These are phyloP conservation scores for Trachelus troglodyta DNA, from an alignment of 2,888 invertebrate genomes.

Conservation along the genomic window DNA sequence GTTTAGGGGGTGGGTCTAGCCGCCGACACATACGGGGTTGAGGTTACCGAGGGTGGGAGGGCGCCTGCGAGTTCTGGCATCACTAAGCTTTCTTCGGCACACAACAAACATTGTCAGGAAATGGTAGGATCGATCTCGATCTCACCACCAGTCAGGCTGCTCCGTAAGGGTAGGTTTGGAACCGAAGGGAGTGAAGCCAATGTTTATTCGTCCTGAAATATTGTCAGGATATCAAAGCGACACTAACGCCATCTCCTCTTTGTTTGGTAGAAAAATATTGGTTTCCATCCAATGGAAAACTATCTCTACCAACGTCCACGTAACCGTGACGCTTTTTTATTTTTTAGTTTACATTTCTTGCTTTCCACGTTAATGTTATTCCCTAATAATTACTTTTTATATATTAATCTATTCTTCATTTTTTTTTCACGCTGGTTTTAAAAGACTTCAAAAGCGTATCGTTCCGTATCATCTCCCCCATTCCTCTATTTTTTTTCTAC, in stretches of 20 bases:
- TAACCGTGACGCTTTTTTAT: slow-evolving; percentile 2
- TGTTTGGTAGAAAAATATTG: slow-evolving; percentile 3
- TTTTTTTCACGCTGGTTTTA: background rate
- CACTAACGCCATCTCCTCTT: slow-evolving; percentile 9
- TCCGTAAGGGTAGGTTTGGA: background rate
- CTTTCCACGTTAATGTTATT: background rate
- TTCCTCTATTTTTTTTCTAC: slow-evolving; percentile 4
- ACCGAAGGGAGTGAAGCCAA: slow-evolving; percentile 7
- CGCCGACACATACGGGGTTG: background rate
- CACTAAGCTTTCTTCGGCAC: slow-evolving; percentile 28
- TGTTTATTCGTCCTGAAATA: slow-evolving; percentile 32
- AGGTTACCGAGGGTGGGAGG: background rate
- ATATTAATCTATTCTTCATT: background rate
- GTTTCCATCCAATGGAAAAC: background rate
- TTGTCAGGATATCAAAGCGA: slow-evolving; percentile 17
- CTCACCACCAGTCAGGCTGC: background rate
- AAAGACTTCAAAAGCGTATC: background rate
- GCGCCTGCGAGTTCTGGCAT: slow-evolving; percentile 27
- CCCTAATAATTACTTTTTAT: background rate
- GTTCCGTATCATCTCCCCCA: background rate
- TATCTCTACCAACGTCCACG: background rate
- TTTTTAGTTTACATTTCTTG: background rate
- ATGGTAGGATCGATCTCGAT: background rate
- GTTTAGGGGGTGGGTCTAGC: background rate
- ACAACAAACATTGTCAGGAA: slow-evolving; percentile 25